Base-by-base conservation (phyloP, 2,797 vertebrate species). In the Cirrhinus mrigala region DNA sequence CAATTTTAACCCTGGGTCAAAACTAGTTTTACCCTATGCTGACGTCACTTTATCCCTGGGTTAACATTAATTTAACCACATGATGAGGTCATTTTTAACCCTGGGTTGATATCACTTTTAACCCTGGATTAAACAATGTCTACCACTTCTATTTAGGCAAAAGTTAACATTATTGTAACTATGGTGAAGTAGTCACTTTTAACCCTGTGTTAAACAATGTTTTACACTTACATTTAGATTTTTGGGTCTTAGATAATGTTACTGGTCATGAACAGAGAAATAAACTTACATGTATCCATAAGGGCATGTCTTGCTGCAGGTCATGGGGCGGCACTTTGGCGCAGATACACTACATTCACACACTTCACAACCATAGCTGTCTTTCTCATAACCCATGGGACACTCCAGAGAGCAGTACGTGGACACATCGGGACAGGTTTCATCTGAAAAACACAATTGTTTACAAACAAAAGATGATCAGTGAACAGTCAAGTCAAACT, bases 271-370 rank as follows among this genome's bases (percentile, higher is more conserved):
- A 77, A 37, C 22, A 5, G 8, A 6, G 15, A 40, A 50, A 29
- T 27, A 44, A 16, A 96, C 96, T 94, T 92, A 96, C 96, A 95
- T 93, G 76, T 95, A 96, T 92, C 96, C 96, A 73, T 95, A 93
- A 18, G 94, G 94, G 89, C 96, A 96, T 90, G 94, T 95, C 92
- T 96, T 96, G 83, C 93, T 94, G 91, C 96, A 96, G 88, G 92
- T 94, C 91, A 96, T 82, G 81, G 94, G 94, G 89, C 94, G 93
- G 81, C 96, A 96, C 87, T 90, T 94, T 56, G 91, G 88, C 52
- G 87, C 33, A 2, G 92, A 94, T 76, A 90, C 81, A 74, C 83
- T 92, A 90, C 96, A 96, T 84, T 96, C 93, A 12, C 96, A 96
- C 87, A 95, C 92, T 86, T 95, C 93, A 54, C 96, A 96, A 87